Conservation (phyloP, 2,797 vertebrate species). For the Phaenicophaeus curvirostris region DNA sequence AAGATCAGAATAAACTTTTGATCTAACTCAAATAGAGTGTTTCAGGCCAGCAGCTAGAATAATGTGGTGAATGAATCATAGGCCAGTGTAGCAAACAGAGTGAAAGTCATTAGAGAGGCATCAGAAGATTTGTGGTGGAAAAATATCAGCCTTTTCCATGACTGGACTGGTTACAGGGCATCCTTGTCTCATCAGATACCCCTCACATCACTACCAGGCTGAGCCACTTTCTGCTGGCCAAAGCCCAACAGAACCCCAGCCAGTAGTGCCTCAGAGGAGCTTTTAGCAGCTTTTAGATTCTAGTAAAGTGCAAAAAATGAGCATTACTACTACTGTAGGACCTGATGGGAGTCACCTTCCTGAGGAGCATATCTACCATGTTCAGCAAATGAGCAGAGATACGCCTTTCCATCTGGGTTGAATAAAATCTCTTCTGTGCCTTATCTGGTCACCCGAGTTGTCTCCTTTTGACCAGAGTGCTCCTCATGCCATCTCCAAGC, state of each 20-base stretch:
- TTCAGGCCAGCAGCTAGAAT: background rate
- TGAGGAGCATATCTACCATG: background rate
- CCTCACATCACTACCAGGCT: background rate
- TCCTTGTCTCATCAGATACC: background rate
- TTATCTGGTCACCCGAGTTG: background rate
- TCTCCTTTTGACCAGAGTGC: background rate
- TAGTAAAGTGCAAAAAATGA: background rate
- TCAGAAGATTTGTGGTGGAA: background rate
- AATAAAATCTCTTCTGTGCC: background rate
- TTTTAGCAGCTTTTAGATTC: background rate
- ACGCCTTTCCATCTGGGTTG: background rate
- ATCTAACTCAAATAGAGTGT: background rate
- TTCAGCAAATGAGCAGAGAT: background rate
- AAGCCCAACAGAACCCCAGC: background rate
- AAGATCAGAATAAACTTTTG: background rate
- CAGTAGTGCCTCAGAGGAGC: background rate
- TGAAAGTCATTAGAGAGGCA: background rate
- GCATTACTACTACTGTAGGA: background rate
- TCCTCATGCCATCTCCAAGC: background rate
- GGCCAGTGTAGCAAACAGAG: background rate
- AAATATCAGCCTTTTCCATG: background rate
- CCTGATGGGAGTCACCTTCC: background rate
- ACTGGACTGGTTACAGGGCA: background rate
- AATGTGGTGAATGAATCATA: background rate
- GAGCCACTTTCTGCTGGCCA: background rate